phyloP scores from a whole-genome alignment of 2,888 invertebrate species.

The Diadromus collaris region DNA sequence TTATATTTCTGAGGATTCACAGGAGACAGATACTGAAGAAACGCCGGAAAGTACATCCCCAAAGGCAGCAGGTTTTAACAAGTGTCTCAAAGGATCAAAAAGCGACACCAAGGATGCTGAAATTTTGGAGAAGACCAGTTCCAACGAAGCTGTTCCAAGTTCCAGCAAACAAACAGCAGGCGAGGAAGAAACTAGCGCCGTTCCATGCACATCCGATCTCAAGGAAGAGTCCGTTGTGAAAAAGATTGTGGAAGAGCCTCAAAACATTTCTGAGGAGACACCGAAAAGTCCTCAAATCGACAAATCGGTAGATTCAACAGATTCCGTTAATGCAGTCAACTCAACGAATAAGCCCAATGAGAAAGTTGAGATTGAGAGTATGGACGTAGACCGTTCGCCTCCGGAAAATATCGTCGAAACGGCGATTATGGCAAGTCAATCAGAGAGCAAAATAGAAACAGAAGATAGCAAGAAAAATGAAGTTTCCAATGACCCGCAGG shows the following conservation, averaged over 20 bases:
- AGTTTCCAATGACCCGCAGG: not conserved
- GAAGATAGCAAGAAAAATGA: constrained; percentile 15
- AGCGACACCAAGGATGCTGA: constrained; percentile 23
- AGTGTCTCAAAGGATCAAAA: constrained; percentile 17
- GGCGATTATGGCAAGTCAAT: constrained; percentile 8
- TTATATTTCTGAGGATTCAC: constrained; percentile 74
- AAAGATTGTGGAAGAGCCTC: not conserved
- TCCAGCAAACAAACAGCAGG: not conserved
- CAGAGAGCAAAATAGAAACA: not conserved
- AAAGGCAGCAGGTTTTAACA: constrained; percentile 39
- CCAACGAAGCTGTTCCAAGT: not conserved
- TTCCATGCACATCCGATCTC: not conserved
- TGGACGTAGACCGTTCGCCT: constrained; percentile 37
- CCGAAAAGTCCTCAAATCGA: constrained; percentile 3
- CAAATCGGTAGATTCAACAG: constrained; percentile 45
- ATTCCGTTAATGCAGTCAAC: constrained; percentile 31
- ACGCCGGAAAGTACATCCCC: constrained; percentile 19
- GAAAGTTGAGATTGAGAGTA: constrained; percentile 16
- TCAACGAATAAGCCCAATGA: constrained; percentile 1
- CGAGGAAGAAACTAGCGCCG: not conserved
- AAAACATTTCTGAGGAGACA: not conserved
- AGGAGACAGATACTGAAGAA: constrained; percentile 63
- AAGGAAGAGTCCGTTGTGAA: not conserved
- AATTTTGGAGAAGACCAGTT: not conserved
- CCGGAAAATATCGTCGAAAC: constrained; percentile 34